Evolutionary conservation across 2,113 vertebrate species (phyloP).

Genomic region (Chrysemys picta): DNA sequence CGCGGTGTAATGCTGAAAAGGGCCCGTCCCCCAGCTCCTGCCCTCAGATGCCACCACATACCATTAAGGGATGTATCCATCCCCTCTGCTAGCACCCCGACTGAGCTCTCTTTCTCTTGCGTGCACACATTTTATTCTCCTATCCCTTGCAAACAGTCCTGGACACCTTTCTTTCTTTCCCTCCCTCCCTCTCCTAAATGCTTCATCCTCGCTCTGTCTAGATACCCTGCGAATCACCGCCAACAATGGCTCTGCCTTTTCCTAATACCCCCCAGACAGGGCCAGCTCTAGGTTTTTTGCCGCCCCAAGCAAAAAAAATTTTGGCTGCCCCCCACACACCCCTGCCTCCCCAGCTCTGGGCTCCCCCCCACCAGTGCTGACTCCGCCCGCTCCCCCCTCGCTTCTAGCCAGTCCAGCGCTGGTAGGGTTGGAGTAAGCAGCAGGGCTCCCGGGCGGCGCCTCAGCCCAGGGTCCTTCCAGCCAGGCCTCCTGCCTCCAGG

Average conservation of each 20-base stretch:
- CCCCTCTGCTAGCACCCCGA: background rate
- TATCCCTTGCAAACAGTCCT: background rate
- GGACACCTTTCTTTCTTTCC: accelerated
- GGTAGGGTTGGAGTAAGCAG: too few species aligned
- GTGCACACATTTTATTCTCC: background rate
- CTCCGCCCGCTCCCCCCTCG: too few species aligned
- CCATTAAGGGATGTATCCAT: background rate
- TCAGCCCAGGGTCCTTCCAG: too few species aligned
- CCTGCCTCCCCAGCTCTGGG: too few species aligned
- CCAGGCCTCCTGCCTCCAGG: too few species aligned
- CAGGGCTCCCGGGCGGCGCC: too few species aligned
- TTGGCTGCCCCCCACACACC: too few species aligned
- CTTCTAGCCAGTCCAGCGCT: too few species aligned
- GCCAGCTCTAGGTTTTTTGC: too few species aligned
- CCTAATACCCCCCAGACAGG: too few species aligned
- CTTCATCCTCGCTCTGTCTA: background rate
- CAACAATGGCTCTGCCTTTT: background rate
- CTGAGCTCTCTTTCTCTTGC: background rate
- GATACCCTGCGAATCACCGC: background rate
- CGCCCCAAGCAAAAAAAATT: too few species aligned
- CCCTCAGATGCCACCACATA: background rate
- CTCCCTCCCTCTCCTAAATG: accelerated
- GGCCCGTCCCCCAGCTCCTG: background rate
- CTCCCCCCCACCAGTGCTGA: too few species aligned
- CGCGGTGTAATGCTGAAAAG: accelerated